Percentiles rank a stretch among this genome's conserved stretches.
These are phyloP conservation scores for Erpornis zantholeuca DNA, from an alignment of 2,113 vertebrate species.

Conservation along the genomic window DNA sequence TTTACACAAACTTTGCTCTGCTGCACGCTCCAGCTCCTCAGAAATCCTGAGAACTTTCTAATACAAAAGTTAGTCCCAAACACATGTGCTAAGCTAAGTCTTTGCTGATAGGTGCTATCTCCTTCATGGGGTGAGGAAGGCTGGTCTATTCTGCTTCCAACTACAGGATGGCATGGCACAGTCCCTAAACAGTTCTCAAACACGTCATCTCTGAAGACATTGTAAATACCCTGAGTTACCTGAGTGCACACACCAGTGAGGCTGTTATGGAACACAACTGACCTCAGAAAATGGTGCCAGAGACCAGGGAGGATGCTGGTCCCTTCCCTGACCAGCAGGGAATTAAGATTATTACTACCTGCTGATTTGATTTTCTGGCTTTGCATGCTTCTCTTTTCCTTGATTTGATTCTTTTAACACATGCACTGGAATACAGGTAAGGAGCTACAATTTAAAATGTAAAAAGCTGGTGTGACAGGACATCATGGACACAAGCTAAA, in stretches of 20 bases:
- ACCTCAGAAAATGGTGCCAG: background rate
- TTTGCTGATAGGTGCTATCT: background rate
- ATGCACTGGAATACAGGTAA: background rate
- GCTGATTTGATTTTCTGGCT: background rate
- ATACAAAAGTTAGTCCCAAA: background rate
- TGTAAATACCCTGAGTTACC: background rate
- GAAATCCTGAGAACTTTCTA: background rate
- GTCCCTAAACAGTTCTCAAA: background rate
- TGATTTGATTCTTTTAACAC: background rate
- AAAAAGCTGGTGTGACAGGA: background rate
- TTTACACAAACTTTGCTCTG: background rate
- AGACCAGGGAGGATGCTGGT: background rate
- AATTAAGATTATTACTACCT: background rate
- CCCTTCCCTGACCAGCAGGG: background rate
- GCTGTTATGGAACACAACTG: background rate
- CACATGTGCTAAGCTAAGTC: background rate
- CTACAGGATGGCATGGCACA: accelerated
- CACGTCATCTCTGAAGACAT: background rate
- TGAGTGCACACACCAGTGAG: accelerated
- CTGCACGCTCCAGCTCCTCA: background rate
- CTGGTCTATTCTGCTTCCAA: background rate
- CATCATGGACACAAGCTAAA: background rate
- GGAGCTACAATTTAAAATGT: background rate
- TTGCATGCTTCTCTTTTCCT: background rate
- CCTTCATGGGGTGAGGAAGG: background rate